phyloP scores from a whole-genome alignment of 2,888 invertebrate species.

The Pomacea canaliculata region DNA sequence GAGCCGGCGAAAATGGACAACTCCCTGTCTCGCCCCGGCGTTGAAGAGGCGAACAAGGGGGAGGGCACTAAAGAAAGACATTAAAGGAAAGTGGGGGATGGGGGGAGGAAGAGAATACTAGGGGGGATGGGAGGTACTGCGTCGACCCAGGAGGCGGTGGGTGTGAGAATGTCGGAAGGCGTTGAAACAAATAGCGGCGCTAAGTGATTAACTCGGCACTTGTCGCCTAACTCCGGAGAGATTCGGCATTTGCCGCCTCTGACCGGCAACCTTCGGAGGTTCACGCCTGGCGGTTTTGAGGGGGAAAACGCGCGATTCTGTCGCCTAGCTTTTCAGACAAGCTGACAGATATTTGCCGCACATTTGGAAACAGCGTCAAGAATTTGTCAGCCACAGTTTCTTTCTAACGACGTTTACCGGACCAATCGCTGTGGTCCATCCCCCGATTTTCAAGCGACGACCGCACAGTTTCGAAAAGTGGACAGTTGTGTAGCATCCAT shows the following conservation, averaged over 20 bases:
- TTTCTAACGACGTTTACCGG: background rate
- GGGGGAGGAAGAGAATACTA: background rate
- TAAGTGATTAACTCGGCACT: conserved; percentile 29
- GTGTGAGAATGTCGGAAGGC: conserved; percentile 5
- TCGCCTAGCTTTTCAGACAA: conserved; percentile 10
- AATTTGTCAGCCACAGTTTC: conserved; percentile 9
- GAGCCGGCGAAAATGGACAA: background rate
- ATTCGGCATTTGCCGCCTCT: conserved; percentile 22
- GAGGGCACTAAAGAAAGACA: background rate
- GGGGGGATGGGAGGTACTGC: background rate
- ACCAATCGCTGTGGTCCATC: too few relatives aligned
- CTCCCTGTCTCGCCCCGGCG: background rate
- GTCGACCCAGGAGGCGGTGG: background rate
- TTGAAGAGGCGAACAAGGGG: background rate
- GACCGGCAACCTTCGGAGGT: conserved; percentile 17
- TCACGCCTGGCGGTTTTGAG: conserved; percentile 5
- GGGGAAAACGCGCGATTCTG: conserved; percentile 24
- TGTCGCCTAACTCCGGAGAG: conserved; percentile 28
- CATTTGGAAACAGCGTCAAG: conserved; percentile 7
- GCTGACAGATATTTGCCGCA: conserved; percentile 3
- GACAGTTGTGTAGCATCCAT: too few relatives aligned
- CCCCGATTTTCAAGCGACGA: too few relatives aligned
- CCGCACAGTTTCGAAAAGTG: too few relatives aligned
- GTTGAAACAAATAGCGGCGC: conserved; percentile 27
- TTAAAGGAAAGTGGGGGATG: background rate